phyloP scores from a whole-genome alignment of 2,113 vertebrate genomes.

The Phylloscopus whistleri region DNA sequence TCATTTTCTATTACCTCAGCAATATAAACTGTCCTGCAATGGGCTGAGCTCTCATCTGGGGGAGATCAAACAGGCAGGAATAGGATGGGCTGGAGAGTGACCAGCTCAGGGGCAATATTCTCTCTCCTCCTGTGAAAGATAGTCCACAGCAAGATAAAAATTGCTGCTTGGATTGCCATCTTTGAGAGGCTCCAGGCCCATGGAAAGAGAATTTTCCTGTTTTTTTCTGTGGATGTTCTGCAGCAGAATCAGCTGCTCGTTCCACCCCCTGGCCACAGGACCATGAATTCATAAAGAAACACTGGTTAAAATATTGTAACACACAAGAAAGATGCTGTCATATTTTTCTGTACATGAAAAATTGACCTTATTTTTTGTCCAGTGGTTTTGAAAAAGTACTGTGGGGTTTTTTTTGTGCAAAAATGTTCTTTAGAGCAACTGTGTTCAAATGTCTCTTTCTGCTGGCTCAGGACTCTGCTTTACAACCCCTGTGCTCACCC shows the following conservation, averaged over 20 bases:
- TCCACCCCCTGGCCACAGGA: neutral
- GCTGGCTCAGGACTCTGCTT: neutral
- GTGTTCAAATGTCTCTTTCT: neutral
- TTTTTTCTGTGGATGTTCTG: neutral
- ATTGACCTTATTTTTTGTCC: neutral
- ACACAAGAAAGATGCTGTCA: neutral
- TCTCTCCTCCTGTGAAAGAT: neutral
- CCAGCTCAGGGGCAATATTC: neutral
- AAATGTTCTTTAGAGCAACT: neutral
- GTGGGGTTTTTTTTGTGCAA: neutral
- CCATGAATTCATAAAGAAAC: neutral
- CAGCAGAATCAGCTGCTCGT: neutral
- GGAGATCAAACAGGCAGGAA: slow-evolving; percentile 66
- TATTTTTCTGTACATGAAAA: neutral
- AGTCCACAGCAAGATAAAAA: neutral
- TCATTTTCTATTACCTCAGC: slow-evolving; percentile 71
- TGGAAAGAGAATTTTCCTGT: neutral
- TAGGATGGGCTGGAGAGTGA: neutral
- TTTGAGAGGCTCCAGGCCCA: neutral
- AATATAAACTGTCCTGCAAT: slow-evolving; percentile 64
- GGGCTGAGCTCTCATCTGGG: slow-evolving; percentile 51
- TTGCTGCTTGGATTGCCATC: neutral
- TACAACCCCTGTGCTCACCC: accelerated
- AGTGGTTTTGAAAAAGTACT: neutral
- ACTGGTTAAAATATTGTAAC: neutral